These are phyloP conservation scores for Podargus strigoides DNA, from an alignment of 2,797 vertebrate species.

Conservation along the genomic window DNA sequence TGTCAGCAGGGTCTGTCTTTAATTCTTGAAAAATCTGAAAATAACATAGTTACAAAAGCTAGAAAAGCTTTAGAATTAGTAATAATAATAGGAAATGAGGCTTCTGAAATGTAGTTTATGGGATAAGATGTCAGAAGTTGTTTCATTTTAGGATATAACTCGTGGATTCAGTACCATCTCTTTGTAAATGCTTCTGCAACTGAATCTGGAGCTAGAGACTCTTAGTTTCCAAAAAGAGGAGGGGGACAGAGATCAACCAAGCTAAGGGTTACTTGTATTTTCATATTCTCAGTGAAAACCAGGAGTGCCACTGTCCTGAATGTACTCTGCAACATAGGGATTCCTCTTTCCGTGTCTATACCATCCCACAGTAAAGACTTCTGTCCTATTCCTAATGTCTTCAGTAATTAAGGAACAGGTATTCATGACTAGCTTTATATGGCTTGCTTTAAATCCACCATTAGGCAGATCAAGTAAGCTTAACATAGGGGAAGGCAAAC, in stretches of 20 bases:
- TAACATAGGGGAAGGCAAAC: not conserved
- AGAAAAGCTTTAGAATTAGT: not conserved
- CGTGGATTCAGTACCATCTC: not conserved
- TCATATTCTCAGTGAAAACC: not conserved
- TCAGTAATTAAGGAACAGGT: not conserved
- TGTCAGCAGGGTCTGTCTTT: not conserved
- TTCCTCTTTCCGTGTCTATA: not conserved
- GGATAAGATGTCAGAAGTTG: not conserved
- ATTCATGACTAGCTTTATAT: not conserved
- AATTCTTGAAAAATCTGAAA: not conserved
- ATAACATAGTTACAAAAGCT: not conserved
- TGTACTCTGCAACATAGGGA: not conserved
- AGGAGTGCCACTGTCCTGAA: not conserved
- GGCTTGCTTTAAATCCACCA: slow-evolving; percentile 43
- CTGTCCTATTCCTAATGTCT: not conserved
- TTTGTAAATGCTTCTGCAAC: not conserved
- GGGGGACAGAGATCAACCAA: not conserved
- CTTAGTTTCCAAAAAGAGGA: not conserved
- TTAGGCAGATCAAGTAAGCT: slow-evolving; percentile 53
- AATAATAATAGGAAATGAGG: not conserved
- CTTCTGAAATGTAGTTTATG: not conserved
- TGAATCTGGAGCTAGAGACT: not conserved
- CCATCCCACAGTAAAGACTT: not conserved
- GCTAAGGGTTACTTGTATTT: not conserved
- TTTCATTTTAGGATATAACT: not conserved